Conservation (phyloP, 1,140 invertebrate genomes). For the Nilaparvata lugens region DNA sequence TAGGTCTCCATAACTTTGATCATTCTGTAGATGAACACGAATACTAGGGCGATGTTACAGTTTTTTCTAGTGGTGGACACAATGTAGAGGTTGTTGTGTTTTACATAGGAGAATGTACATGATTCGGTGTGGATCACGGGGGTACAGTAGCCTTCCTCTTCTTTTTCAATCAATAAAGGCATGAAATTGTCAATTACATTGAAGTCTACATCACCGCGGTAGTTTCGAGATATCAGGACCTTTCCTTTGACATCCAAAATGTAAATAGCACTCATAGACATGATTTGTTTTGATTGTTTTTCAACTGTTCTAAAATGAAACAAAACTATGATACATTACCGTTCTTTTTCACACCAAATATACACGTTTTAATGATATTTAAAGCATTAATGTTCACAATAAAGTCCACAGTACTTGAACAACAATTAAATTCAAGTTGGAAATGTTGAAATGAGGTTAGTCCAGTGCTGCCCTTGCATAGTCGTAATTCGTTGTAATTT, state of each 20-base stretch:
- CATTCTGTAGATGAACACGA: slow-evolving; percentile 93
- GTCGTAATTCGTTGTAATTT: too few species aligned
- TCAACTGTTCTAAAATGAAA: neutral
- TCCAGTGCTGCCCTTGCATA: too few species aligned
- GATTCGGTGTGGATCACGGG: slow-evolving; percentile 84
- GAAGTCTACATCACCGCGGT: slow-evolving; percentile 94
- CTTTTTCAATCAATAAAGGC: slow-evolving; percentile 94
- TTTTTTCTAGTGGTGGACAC: slow-evolving; percentile 95
- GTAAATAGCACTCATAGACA: slow-evolving; percentile 89
- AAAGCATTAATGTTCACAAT: too few species aligned
- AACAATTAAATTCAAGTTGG: too few species aligned
- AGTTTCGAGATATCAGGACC: slow-evolving; percentile 93
- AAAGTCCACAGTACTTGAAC: too few species aligned
- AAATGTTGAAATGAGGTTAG: too few species aligned
- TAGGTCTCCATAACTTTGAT: slow-evolving; percentile 94
- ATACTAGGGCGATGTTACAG: slow-evolving; percentile 91
- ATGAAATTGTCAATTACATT: slow-evolving; percentile 97
- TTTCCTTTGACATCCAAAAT: slow-evolving; percentile 96
- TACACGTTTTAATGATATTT: too few species aligned
- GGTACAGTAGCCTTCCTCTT: slow-evolving; percentile 89
- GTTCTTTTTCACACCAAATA: too few species aligned
- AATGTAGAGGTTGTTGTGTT: slow-evolving; percentile 96
- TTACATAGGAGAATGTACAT: slow-evolving; percentile 94
- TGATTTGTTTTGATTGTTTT: slow-evolving; percentile 27
- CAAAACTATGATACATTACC: neutral